Base-by-base conservation (phyloP, 2,888 invertebrate species). In the Diplolepis rosae region DNA sequence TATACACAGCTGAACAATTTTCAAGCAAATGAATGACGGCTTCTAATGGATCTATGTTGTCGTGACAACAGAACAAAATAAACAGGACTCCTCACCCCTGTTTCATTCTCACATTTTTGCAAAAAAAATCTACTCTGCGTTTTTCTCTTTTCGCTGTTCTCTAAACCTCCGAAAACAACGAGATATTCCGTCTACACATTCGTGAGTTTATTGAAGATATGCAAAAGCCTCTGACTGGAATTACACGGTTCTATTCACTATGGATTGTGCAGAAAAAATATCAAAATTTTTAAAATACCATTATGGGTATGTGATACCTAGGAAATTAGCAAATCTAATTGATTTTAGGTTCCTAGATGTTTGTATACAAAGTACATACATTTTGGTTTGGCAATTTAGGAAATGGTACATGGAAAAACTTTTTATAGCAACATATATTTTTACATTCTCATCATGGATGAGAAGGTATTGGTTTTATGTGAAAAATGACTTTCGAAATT, bases 1-100 rank as follows among this genome's bases (percentile, higher is more conserved):
- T n/a, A n/a, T n/a, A n/a, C 39, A 42, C 35, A 61, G 61, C 61
- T 68, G 52, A 54, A 54, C 42, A 56, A 68, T 52, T 71, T 68
- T 65, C 39, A 65, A 68, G 65, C 54, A 54, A 66, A 66, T 42
- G 54, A 68, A 66, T 66, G 42, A 32, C 54, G 51, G 39, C 24
- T 35, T 50, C 18, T 69, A 48, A 72, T 66, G 50, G 45, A 69
- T 71, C 65, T 15, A 67, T 15, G 56, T 32, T 18, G 56, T 61
- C 61, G 28, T 50, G 66, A 48, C 48, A 61, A 42, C 61, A 27
- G 22, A 56, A 61, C 39, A 15, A 7, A 18, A n/a, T 30, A 18
- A 61, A 61, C 61, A 42, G 4, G 15, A 61, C 15, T 61, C 24
- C 61, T 61, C 39, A 27, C 27, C 9, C 2, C 61, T 39, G 15